These are phyloP conservation scores for Drosophila kanekoi DNA, from an alignment of 2,888 invertebrate species.

Conservation along the genomic window DNA sequence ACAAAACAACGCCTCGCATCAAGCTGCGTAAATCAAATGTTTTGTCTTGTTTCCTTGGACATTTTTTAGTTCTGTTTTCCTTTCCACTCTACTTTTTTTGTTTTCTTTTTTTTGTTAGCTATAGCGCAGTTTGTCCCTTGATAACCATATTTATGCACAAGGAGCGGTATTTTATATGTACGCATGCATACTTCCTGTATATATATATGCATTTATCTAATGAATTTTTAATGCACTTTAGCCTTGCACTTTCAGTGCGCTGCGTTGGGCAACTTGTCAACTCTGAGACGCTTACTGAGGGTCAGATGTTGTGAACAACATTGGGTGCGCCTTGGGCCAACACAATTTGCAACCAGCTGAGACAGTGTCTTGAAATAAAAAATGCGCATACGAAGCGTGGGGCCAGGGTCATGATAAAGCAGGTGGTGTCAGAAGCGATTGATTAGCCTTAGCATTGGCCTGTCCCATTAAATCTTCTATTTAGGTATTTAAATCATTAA, in stretches of 20 bases:
- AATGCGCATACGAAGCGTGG: constrained; percentile 40
- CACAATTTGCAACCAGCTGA: constrained; percentile 24
- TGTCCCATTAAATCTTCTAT: constrained; percentile 19
- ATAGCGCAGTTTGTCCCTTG: constrained; percentile 15
- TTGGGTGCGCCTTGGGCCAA: constrained; percentile 40
- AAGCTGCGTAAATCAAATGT: constrained; percentile 68
- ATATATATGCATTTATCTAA: constrained; percentile 53
- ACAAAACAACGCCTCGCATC: constrained; percentile 32
- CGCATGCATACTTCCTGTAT: constrained; percentile 5
- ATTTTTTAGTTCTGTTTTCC: constrained; percentile 19
- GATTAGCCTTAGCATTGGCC: constrained; percentile 31
- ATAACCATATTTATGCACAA: constrained; percentile 23
- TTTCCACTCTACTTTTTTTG: not conserved
- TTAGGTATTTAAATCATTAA: not conserved
- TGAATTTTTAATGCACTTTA: constrained; percentile 74
- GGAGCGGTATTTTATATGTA: constrained; percentile 11
- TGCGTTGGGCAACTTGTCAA: constrained; percentile 31
- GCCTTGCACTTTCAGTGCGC: constrained; percentile 62
- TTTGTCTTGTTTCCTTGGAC: constrained; percentile 27
- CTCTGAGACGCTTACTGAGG: constrained; percentile 27
- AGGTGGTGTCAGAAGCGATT: constrained; percentile 26
- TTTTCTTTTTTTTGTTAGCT: constrained; percentile 5
- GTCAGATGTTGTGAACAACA: constrained; percentile 28
- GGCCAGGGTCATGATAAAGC: constrained; percentile 34
- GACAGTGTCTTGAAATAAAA: constrained; percentile 14